These are phyloP conservation scores for Cordilura impudica DNA, from an alignment of 2,888 invertebrate species.

Conservation along the genomic window DNA sequence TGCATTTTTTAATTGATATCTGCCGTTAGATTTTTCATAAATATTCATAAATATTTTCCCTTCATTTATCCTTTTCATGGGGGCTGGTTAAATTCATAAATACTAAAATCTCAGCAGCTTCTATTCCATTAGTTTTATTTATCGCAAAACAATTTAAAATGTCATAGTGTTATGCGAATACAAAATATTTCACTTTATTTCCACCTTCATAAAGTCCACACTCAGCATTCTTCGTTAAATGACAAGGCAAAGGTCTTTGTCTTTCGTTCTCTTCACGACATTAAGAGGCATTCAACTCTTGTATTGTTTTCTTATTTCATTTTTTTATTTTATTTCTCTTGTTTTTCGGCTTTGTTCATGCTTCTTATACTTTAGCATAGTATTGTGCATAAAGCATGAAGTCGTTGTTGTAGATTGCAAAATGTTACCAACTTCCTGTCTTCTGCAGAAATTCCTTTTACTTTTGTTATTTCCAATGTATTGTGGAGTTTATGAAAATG, in stretches of 20 bases:
- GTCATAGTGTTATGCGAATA: constrained; percentile 4
- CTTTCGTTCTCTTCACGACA: background rate
- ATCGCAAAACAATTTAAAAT: constrained; percentile 44
- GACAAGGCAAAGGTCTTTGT: constrained; percentile 35
- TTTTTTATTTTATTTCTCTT: no score
- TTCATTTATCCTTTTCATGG: no score
- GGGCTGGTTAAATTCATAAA: no score
- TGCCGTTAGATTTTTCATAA: no score
- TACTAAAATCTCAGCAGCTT: no score
- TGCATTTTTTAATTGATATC: no score
- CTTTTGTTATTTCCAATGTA: background rate
- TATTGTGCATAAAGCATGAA: background rate
- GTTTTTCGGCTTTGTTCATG: no score
- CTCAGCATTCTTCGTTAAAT: background rate
- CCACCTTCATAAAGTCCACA: constrained; percentile 19
- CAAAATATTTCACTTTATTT: constrained; percentile 22
- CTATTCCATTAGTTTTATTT: no score
- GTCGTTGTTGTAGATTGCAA: constrained; percentile 33
- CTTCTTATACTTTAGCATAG: background rate
- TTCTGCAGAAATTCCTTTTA: constrained; percentile 47
- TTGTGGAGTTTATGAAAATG: background rate
- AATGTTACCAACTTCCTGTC: constrained; percentile 59
- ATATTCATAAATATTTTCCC: no score
- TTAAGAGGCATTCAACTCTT: background rate
- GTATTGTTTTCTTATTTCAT: no score